These are phyloP conservation scores for Neria commutata DNA, from an alignment of 2,888 invertebrate species.

Conservation along the genomic window DNA sequence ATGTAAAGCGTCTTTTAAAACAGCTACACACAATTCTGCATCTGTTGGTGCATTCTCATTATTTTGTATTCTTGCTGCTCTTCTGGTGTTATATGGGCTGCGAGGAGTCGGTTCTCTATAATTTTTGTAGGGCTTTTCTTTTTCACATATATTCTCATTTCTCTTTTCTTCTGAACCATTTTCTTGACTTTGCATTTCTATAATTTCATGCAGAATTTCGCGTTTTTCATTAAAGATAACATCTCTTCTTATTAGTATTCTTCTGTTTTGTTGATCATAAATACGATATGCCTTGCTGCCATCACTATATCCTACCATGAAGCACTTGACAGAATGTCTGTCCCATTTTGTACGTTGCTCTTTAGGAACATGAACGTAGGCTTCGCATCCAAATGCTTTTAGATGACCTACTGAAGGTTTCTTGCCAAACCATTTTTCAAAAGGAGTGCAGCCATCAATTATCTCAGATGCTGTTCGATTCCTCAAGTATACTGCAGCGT, in stretches of 20 bases:
- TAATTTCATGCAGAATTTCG: not conserved
- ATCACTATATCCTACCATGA: slow-evolving; percentile 19
- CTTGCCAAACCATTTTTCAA: slow-evolving; percentile 34
- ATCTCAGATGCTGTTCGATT: slow-evolving; percentile 41
- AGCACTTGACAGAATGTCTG: slow-evolving; percentile 14
- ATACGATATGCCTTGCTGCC: slow-evolving; percentile 2
- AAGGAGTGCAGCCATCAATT: slow-evolving; percentile 32
- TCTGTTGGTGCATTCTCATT: slow-evolving; percentile 1
- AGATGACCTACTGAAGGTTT: slow-evolving; percentile 29
- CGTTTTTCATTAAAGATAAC: slow-evolving; percentile 18
- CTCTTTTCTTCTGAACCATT: not conserved
- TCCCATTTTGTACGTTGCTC: slow-evolving; percentile 20
- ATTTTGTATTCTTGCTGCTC: slow-evolving; percentile 1
- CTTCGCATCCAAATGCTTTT: slow-evolving; percentile 22
- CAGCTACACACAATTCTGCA: slow-evolving; percentile 10
- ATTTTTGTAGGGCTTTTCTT: slow-evolving; percentile 11
- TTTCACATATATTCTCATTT: not conserved
- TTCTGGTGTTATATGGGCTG: slow-evolving; percentile 10
- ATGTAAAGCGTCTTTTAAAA: slow-evolving; percentile 18
- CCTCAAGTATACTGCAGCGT: slow-evolving; percentile 45
- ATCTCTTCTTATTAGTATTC: slow-evolving; percentile 20
- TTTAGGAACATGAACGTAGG: slow-evolving; percentile 20
- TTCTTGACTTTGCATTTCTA: not conserved
- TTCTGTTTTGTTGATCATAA: slow-evolving; percentile 7
- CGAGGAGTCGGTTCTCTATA: slow-evolving; percentile 14